Evolutionary conservation across 2,888 invertebrate genomes (phyloP), one percentile per base, ranked within the genome.

Genomic region (Deilephila porcellus): DNA sequence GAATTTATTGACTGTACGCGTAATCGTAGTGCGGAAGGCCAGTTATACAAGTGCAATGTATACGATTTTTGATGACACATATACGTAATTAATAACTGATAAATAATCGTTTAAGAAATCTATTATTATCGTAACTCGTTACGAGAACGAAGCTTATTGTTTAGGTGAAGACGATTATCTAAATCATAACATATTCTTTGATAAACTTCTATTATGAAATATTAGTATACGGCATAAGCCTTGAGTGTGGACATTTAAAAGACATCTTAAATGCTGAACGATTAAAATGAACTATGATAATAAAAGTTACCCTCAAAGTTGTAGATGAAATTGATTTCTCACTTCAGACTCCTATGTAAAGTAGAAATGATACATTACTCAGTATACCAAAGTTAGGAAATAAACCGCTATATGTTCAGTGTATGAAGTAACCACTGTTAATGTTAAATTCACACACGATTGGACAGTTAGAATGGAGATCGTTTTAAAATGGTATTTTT

Each of bases 21-120:
- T 86, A 83, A 83, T 83, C 83, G 87, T 90, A 90, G 90, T 88
- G 87, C 85, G 86, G 90, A 86, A 93, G 95, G 94, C 95, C 95
- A 95, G 94, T 95, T 91, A 71, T 90, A 92, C 91, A 92, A 91
- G 95, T 95, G 95, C 95, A 95, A 95, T 95, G 95, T 95, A 95
- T 95, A 95, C 95, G 95, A 95, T 94, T 94, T 91, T 93, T 92
- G 91, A 93, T 88, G 91, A 93, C 93, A 92, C 91, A 94, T 94
- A 94, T 94, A 94, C 94, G 93, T 94, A 94, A 93, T 91, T 82
- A 80, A 89, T 88, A 90, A 91, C 90, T 92, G 91, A 93, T 93
- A 91, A 67, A 89, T 92, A 89, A 92, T 91, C 88, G 85, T 92
- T 91, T 93, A 93, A 88, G 87, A 87, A 91, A 91, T 90, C 88